A percentile compares a stretch with the other conserved stretches of the same genome.
Conservation (phyloP, 2,113 vertebrate species). For the Misgurnus mizolepis region DNA sequence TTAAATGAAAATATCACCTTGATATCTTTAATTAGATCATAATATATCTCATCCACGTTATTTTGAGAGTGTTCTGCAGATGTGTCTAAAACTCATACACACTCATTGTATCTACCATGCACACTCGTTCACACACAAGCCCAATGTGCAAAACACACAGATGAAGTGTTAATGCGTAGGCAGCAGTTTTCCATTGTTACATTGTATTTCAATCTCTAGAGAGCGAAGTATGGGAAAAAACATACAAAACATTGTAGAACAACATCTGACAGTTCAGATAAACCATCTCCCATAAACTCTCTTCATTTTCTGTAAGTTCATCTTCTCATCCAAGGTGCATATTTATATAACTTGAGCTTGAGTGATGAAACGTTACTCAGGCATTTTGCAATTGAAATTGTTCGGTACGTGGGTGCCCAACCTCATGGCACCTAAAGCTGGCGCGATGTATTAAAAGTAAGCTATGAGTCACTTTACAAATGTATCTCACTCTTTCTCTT, state of each 20-base stretch:
- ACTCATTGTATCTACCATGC: not conserved
- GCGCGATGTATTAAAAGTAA: conserved; percentile 9
- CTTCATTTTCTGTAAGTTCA: conserved; percentile 11
- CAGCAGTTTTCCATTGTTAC: conserved; percentile 14
- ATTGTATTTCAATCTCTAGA: not conserved
- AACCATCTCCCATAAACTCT: not conserved
- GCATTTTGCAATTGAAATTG: conserved; percentile 6
- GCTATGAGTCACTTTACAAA: conserved; percentile 37
- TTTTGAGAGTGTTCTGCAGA: not conserved
- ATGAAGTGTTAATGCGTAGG: conserved; percentile 13
- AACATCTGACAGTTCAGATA: not conserved
- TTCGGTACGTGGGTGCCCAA: conserved; percentile 25
- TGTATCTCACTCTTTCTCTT: not conserved
- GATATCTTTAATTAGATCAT: not conserved
- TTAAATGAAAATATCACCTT: too few species aligned
- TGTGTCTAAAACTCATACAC: not conserved
- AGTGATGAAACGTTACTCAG: conserved; percentile 21
- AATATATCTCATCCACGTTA: not conserved
- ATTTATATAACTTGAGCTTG: not conserved
- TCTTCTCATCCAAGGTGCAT: not conserved
- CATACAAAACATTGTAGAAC: not conserved
- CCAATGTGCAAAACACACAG: not conserved
- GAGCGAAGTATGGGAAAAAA: not conserved
- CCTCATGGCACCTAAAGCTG: not conserved
- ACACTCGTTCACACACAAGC: not conserved